phyloP scores from a whole-genome alignment of 53 echinoderm and acorn worm species.

The Echinarachnius parma region DNA sequence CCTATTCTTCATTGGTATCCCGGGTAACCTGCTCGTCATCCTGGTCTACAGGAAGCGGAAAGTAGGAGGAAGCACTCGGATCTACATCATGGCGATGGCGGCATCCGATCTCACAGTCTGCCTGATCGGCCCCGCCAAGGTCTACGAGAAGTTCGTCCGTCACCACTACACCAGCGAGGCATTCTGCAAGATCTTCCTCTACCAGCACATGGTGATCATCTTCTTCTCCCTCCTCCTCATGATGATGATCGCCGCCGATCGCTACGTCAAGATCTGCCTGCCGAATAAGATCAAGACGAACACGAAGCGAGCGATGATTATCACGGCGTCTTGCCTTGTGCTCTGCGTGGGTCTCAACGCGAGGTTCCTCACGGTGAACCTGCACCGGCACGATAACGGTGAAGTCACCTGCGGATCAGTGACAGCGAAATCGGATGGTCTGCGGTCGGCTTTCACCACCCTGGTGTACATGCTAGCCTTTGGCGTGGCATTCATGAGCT shows the following conservation, averaged over 20 bases:
- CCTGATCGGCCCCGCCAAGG: not conserved
- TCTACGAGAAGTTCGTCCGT: not conserved
- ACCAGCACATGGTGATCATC: not conserved
- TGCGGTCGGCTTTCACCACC: not conserved
- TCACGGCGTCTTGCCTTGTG: not conserved
- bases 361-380: not conserved
- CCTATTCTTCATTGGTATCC: not conserved
- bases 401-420: not conserved
- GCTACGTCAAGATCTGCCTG: slow-evolving; percentile 17
- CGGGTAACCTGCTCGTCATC: not conserved
- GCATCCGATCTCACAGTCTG: not conserved
- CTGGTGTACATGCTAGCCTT: not conserved
- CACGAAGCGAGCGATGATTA: not conserved
- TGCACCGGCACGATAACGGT: not conserved
- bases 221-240: not conserved
- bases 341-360: not conserved
- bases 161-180: not conserved
- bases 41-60: slow-evolving; percentile 1
- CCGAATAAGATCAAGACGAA: not conserved
- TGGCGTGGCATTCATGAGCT: not conserved
- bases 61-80: not conserved
- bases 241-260: not conserved
- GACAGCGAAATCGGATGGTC: not conserved
- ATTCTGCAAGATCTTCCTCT: slow-evolving; percentile 22
- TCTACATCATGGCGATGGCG: slow-evolving; percentile 1